These are phyloP conservation scores for Serinus canaria DNA, from an alignment of 2,113 vertebrate species.

Conservation along the genomic window DNA sequence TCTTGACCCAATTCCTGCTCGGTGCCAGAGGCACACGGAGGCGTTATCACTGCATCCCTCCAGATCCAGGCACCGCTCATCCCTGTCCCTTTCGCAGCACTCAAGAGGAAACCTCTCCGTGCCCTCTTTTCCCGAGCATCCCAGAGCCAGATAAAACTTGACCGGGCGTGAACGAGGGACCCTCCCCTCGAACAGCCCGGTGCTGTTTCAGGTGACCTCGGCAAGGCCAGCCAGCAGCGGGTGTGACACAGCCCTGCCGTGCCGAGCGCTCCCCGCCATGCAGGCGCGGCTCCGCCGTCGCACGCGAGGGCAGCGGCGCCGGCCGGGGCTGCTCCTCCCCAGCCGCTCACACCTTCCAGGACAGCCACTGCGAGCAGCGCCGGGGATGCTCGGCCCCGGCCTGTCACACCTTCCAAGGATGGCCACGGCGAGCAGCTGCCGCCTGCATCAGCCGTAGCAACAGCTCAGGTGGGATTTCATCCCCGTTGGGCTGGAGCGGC, in stretches of 20 bases:
- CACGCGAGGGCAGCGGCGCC: conserved; percentile 22
- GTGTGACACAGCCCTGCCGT: neutral
- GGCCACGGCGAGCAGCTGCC: neutral
- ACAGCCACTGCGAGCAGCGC: neutral
- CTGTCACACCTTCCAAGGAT: no score
- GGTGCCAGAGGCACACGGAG: neutral
- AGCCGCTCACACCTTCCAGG: neutral
- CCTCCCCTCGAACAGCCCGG: neutral
- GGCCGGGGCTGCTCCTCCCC: neutral
- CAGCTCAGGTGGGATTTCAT: neutral
- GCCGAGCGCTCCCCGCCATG: neutral
- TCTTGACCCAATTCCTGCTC: neutral
- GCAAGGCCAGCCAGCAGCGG: neutral
- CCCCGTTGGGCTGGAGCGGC: neutral
- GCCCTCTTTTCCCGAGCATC: neutral
- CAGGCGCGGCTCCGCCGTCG: neutral
- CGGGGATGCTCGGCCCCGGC: no score
- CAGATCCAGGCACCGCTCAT: neutral
- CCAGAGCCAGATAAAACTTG: neutral
- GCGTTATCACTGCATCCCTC: neutral
- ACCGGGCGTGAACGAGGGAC: neutral
- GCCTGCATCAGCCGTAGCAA: neutral
- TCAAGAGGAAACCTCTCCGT: neutral
- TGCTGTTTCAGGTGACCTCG: neutral
- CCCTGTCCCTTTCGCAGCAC: neutral